These are phyloP conservation scores for Holacanthus passer DNA, from an alignment of 2,113 vertebrate genomes.

Conservation along the genomic window DNA sequence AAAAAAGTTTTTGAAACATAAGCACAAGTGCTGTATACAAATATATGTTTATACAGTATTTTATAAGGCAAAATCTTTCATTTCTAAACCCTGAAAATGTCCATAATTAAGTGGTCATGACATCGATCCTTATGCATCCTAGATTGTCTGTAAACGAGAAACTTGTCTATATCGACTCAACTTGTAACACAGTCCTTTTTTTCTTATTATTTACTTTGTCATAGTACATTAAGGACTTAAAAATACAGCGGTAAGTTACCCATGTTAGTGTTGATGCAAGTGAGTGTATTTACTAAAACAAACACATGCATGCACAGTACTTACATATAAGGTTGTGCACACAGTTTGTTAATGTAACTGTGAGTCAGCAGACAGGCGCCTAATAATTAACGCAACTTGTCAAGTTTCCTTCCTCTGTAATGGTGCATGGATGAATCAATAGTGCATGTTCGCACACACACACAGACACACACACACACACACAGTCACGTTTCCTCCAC, in stretches of 20 bases:
- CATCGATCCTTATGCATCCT: too few species aligned
- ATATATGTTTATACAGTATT: too few species aligned
- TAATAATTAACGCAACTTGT: slow-evolving; percentile 51
- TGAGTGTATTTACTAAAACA: slow-evolving; percentile 1
- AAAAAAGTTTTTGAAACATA: not conserved
- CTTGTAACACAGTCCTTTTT: not conserved
- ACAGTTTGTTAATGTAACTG: slow-evolving; percentile 4
- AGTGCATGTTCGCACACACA: not conserved
- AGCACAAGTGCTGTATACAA: too few species aligned
- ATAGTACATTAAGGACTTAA: not conserved
- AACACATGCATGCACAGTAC: not conserved
- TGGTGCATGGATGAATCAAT: slow-evolving; percentile 1
- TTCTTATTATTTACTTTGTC: not conserved
- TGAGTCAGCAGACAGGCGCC: slow-evolving; percentile 29
- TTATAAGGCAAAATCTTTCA: not conserved
- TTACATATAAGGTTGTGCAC: slow-evolving; percentile 1
- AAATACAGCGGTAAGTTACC: not conserved
- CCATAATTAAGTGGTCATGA: not conserved
- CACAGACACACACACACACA: slow-evolving; percentile 1
- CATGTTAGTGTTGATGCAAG: not conserved
- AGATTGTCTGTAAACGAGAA: too few species aligned
- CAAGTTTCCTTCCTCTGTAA: slow-evolving; percentile 11
- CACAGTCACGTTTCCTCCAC: not conserved
- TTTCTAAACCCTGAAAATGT: not conserved
- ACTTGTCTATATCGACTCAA: not conserved